phyloP scores from a whole-genome alignment of 1,140 invertebrate species.

The Scaptomyza graminum region DNA sequence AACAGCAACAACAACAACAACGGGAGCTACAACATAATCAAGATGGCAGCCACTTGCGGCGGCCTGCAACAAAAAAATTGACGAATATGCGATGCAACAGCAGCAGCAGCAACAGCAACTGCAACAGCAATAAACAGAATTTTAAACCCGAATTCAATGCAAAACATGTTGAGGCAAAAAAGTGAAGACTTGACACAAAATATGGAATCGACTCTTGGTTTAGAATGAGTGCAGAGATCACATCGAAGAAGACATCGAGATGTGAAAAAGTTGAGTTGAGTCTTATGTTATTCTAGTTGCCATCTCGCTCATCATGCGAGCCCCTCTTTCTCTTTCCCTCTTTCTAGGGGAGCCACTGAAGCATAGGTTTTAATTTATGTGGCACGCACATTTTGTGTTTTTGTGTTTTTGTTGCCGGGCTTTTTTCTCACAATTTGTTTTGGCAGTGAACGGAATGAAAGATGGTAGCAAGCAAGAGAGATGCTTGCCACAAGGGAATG shows the following conservation, averaged over 20 bases:
- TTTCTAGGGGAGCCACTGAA: conserved; percentile 65
- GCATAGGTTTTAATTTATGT: conserved; percentile 81
- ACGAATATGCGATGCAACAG: conserved; percentile 79
- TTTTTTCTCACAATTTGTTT: conserved; percentile 81
- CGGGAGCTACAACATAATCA: conserved; percentile 77
- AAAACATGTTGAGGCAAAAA: conserved; percentile 71
- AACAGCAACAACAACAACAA: conserved; percentile 42
- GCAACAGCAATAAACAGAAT: conserved; percentile 62
- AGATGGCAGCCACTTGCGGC: conserved; percentile 78
- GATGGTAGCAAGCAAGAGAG: conserved; percentile 16
- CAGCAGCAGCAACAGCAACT: conserved; percentile 24
- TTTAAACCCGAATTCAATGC: conserved; percentile 79
- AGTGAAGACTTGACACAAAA: conserved; percentile 69
- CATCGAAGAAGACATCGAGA: not conserved
- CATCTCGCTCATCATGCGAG: conserved; percentile 14
- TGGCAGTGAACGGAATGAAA: conserved; percentile 54
- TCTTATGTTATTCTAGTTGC: conserved; percentile 7
- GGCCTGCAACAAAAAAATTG: conserved; percentile 61
- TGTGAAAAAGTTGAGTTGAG: conserved; percentile 3
- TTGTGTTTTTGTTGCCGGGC: conserved; percentile 32
- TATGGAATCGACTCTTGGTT: conserved; percentile 59
- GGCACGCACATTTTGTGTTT: conserved; percentile 77
- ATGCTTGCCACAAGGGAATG: conserved; percentile 36
- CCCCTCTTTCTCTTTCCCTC: not conserved
- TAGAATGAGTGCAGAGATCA: conserved; percentile 45